phyloP scores from a whole-genome alignment of 2,888 invertebrate species.

The Polymixis flavicincta region DNA sequence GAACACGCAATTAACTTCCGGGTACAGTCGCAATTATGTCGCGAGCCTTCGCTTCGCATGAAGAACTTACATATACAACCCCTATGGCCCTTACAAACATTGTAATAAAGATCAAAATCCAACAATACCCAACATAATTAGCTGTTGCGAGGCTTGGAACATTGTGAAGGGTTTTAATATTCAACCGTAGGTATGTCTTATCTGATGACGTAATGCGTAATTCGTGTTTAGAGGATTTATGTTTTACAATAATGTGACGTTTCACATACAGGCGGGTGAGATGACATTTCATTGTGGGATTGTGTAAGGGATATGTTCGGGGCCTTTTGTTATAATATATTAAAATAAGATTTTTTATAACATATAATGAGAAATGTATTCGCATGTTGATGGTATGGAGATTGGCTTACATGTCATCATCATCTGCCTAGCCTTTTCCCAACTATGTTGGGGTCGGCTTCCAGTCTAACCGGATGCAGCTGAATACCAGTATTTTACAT shows the following conservation, averaged over 20 bases:
- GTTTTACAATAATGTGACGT: constrained; percentile 56
- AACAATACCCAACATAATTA: constrained; percentile 44
- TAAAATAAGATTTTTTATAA: background rate
- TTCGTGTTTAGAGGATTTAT: constrained; percentile 55
- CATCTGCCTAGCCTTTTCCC: no score
- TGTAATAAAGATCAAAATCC: constrained; percentile 44
- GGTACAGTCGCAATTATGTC: constrained; percentile 74
- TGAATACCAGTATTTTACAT: no score
- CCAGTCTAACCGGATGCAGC: no score
- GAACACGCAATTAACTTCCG: constrained; percentile 80
- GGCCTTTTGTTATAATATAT: constrained; percentile 6
- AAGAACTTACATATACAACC: constrained; percentile 35
- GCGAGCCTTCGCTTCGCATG: constrained; percentile 63
- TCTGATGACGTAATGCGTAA: constrained; percentile 61
- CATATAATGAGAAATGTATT: background rate
- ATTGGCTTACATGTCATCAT: background rate
- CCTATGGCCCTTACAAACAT: constrained; percentile 26
- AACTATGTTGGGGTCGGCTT: no score
- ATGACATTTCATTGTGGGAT: constrained; percentile 33
- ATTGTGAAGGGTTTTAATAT: constrained; percentile 62
- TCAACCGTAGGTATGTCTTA: constrained; percentile 56
- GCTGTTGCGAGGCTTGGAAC: constrained; percentile 48
- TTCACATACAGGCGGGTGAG: constrained; percentile 28
- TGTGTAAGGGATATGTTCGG: constrained; percentile 18
- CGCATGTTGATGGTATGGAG: background rate